Conservation (phyloP, 2,113 vertebrate species). For the Ictalurus furcatus region DNA sequence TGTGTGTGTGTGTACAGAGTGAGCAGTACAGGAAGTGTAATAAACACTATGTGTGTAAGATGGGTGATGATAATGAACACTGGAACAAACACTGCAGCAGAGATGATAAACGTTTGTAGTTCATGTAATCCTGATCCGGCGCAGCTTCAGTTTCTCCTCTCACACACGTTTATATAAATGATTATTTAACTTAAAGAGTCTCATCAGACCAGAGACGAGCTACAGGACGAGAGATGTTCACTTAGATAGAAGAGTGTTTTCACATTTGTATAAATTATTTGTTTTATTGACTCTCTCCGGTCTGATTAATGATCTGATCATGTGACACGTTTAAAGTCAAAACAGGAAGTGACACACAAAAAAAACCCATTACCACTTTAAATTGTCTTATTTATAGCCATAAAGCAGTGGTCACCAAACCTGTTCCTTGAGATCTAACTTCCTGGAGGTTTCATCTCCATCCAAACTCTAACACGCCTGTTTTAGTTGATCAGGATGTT, state of each 20-base stretch:
- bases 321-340: background rate
- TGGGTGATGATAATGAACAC: background rate
- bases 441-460: no score
- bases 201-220: background rate
- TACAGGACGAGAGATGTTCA: background rate
- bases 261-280: background rate
- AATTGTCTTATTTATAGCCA: background rate
- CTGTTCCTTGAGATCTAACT: no score
- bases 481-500: no score
- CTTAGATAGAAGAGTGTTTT: background rate
- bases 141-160: no score
- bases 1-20: background rate
- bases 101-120: background rate
- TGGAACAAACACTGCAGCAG: background rate
- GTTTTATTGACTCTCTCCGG: background rate
- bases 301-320: background rate
- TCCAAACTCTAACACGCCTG: no score
- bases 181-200: background rate
- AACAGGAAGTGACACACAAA: background rate
- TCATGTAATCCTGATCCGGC: no score
- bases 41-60: no score
- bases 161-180: no score
- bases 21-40: background rate
- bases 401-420: background rate
- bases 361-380: background rate